Percentiles rank a stretch among this genome's conserved stretches.
These are phyloP conservation scores for Argopecten irradians DNA, from an alignment of 1,140 invertebrate genomes.

Conservation along the genomic window DNA sequence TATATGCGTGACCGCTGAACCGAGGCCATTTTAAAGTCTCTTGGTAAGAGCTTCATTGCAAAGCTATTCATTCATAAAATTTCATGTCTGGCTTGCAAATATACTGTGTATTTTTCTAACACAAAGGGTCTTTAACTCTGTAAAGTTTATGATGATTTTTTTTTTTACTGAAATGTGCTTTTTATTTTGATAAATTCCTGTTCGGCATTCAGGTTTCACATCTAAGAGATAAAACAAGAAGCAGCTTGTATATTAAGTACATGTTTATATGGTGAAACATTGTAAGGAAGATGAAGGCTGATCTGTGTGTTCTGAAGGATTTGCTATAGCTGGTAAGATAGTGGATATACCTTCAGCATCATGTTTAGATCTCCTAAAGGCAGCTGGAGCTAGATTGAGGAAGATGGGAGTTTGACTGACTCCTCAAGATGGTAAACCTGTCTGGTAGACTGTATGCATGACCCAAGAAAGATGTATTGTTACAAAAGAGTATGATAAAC, in stretches of 20 bases:
- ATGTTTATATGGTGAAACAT: background rate
- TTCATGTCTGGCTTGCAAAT: background rate
- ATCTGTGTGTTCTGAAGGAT: background rate
- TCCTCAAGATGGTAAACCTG: too few relatives aligned
- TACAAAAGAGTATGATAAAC: too few relatives aligned
- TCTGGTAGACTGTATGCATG: too few relatives aligned
- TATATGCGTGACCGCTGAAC: background rate
- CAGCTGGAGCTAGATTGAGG: too few relatives aligned
- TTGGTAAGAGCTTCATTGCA: background rate
- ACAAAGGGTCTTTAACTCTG: background rate
- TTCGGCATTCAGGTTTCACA: background rate
- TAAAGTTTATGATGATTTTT: background rate
- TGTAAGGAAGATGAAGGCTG: background rate
- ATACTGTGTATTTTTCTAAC: background rate
- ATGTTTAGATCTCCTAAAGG: too few relatives aligned
- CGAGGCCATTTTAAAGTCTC: background rate
- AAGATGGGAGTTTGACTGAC: too few relatives aligned
- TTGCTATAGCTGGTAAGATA: too few relatives aligned
- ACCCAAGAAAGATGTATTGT: too few relatives aligned
- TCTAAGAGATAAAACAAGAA: background rate
- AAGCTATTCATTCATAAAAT: slow-evolving; percentile 18
- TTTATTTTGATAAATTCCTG: background rate
- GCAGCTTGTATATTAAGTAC: background rate
- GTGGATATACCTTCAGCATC: too few relatives aligned
- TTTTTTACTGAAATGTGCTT: background rate